phyloP scores from a whole-genome alignment of 2,797 vertebrate genomes.

The Anguilla obscura region DNA sequence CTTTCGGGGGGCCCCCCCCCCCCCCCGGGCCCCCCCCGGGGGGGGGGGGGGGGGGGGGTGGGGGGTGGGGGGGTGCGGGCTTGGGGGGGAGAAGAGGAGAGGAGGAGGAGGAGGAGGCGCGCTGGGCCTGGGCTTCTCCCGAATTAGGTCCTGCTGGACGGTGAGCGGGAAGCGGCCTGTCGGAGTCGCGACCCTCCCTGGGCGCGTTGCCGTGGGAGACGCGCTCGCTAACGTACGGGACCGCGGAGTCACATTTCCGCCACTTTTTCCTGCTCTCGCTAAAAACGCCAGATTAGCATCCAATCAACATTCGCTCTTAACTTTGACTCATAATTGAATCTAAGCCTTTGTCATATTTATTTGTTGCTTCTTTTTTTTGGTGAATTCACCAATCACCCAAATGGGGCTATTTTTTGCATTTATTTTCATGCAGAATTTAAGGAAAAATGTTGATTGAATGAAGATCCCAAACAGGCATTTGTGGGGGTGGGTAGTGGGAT shows the following conservation, averaged over 20 bases:
- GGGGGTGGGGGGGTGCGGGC: too few relatives aligned
- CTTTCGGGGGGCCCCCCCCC: too few relatives aligned
- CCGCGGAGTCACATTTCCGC: neutral
- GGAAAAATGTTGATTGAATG: neutral
- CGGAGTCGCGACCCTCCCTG: neutral
- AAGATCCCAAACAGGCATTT: neutral
- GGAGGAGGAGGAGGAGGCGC: neutral
- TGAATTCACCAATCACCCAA: neutral
- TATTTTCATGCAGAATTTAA: neutral
- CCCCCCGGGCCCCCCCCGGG: too few relatives aligned
- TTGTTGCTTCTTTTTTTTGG: neutral
- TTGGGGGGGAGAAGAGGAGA: neutral
- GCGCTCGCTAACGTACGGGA: neutral
- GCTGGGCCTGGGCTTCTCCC: neutral
- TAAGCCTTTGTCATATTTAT: neutral
- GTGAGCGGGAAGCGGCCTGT: neutral
- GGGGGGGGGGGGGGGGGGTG: too few relatives aligned
- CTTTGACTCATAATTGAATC: neutral
- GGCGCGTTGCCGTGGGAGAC: neutral
- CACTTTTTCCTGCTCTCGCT: neutral
- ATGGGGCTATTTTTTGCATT: neutral
- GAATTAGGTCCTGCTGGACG: neutral
- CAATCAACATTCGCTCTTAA: neutral
- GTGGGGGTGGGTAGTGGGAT: neutral
- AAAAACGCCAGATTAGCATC: neutral